Conservation (phyloP, 2,888 invertebrate species). For the Ellobium chinense region DNA sequence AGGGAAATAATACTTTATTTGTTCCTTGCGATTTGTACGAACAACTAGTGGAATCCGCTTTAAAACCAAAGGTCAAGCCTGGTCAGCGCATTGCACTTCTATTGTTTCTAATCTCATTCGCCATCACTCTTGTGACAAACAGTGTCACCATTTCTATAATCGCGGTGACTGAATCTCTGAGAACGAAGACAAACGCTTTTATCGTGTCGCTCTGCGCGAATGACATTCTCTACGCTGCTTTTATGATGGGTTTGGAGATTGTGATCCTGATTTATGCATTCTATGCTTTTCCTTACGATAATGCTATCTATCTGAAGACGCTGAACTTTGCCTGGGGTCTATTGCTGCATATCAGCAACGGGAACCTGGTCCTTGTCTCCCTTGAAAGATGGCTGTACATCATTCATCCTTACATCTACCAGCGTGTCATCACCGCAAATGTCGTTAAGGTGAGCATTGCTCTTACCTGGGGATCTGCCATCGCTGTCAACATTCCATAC, state of each 20-base stretch:
- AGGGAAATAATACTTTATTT: too few species aligned
- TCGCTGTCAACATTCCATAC: conserved; percentile 19
- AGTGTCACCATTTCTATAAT: neutral
- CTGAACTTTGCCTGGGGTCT: conserved; percentile 25
- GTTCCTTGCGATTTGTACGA: too few species aligned
- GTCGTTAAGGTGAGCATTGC: neutral
- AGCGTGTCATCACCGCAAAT: neutral
- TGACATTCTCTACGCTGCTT: neutral
- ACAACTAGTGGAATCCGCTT: too few species aligned
- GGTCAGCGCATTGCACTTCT: too few species aligned
- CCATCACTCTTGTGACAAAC: neutral
- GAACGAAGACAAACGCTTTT: conserved; percentile 1
- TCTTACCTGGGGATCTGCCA: neutral
- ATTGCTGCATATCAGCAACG: conserved; percentile 3
- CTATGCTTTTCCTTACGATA: neutral
- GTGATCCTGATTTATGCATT: neutral
- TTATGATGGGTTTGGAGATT: neutral
- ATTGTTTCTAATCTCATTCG: too few species aligned
- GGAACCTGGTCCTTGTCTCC: conserved; percentile 18
- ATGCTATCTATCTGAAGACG: neutral
- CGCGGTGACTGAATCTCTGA: neutral
- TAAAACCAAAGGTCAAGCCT: too few species aligned
- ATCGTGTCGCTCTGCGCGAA: neutral
- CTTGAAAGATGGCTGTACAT: conserved; percentile 34
- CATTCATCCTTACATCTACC: conserved; percentile 28